phyloP scores from a whole-genome alignment of 2,888 invertebrate genomes.

The Melieria crassipennis region DNA sequence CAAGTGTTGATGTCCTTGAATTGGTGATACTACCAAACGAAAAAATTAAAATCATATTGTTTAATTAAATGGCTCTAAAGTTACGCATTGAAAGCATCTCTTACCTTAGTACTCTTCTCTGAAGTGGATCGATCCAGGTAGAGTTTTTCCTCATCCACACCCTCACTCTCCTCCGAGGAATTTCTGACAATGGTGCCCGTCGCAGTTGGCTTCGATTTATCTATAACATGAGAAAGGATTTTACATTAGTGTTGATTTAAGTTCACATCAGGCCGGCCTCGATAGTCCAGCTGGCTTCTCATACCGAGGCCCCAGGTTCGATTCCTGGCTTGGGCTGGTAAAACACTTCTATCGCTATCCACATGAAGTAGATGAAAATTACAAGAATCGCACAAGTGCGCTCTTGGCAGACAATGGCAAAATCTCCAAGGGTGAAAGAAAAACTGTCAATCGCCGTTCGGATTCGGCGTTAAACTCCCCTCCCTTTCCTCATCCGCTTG shows the following conservation, averaged over 20 bases:
- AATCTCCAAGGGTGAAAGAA: too few species aligned
- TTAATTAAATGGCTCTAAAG: background rate
- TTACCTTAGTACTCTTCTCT: slow-evolving; percentile 65
- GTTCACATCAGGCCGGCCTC: background rate
- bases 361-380: too few species aligned
- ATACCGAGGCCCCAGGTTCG: too few species aligned
- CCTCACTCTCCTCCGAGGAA: slow-evolving; percentile 66
- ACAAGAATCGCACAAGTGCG: too few species aligned
- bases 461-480: too few species aligned
- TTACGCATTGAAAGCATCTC: slow-evolving; percentile 16
- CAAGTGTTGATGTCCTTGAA: slow-evolving; percentile 51
- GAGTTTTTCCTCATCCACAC: slow-evolving; percentile 74
- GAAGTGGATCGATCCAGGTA: slow-evolving; percentile 72
- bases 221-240: background rate
- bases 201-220: slow-evolving; percentile 1
- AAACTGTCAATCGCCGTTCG: too few species aligned
- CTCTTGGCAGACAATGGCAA: too few species aligned
- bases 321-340: too few species aligned
- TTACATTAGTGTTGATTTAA: too few species aligned
- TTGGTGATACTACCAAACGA: slow-evolving; percentile 33
- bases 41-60: background rate
- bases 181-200: slow-evolving; percentile 35
- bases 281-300: too few species aligned
- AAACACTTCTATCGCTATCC: too few species aligned
- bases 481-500: background rate